Base-by-base conservation (phyloP, 2,797 vertebrate genomes). In the Siniperca undulata region DNA sequence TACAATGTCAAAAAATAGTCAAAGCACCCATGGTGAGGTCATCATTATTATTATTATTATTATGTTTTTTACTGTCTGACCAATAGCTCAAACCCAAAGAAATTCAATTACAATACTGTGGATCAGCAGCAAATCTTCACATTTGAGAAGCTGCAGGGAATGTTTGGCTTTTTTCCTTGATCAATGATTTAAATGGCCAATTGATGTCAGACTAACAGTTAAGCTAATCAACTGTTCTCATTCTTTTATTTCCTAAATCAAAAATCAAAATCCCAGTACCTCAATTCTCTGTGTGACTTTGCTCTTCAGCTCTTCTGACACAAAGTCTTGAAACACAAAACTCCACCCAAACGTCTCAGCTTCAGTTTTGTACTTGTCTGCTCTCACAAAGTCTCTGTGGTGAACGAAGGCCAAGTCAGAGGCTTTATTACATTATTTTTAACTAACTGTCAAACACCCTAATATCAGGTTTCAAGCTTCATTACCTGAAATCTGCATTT, bases 311-410 rank as follows among this genome's bases (percentile, higher is more conserved):
- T 98, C 97, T 50, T 96, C 94, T 0, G 97, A 88, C 53, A 99
- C 97, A 72, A 99, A 98, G 86, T 99, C 97, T 86, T 99, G 96
- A 90, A 99, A 99, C 74, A 99, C 98, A 91, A 99, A 99, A 93
- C 99, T 99, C 98, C 99, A 99, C 1, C 97, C 97, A 67, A 98
- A 99, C 0, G 59, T 90, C 93, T 99, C 97, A 0, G 98, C 98
- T 93, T 99, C 98, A 0, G 97, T 98, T 94, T 93, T 97, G 91
- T 97, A 99, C 83, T 97, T 99, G 78, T 95, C 91, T 2, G 95
- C 93, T 88, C 96, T 96, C 67, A 98, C 97, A 92, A 99, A 99
- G 55, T 97, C 97, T 94, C 99, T 99, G 94, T 40, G 27, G 22
- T 27, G n/a, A 61, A 84, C 2, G 1, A 56, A 81, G 24, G 30